Evolutionary conservation across 2,113 vertebrate genomes (phyloP), one percentile per base, ranked within the genome.

Genomic region (Octodon degus): DNA sequence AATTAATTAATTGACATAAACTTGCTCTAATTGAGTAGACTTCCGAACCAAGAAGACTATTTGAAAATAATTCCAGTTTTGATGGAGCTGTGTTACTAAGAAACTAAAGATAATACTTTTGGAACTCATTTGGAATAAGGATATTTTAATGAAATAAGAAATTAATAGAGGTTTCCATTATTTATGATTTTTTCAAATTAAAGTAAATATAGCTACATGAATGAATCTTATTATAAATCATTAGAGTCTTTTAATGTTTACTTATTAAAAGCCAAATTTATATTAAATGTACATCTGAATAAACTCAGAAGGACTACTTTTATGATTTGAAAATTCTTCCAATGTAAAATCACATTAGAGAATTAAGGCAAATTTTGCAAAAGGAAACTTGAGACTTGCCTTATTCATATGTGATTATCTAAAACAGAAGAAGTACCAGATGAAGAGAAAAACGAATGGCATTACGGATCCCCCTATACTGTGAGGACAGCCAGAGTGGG

Each of bases 211-310:
- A 68, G 32, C 67, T 17, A 16, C 7, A 68, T 68, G 67, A 68
- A n/a, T 12, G 14, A 70, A 87, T 96, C 86, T 87, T 53, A 91
- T 91, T 90, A 76, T 80, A 77, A 90, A 76, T 76, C n/a, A 77
- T 34, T 89, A 53, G 7, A 79, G 37, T 86, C 11, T 62, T 60
- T 82, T 86, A 6, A 83, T 79, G 16, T 27, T 89, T 72, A 43
- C 43, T 40, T 95, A 92, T 94, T 43, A 65, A 84, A 80, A 80
- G 58, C 7, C 30, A 86, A 92, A 70, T 50, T 88, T 90, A n/a
- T 62, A 92, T 96, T 82, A 90, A 77, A 55, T 7, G 55, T 47
- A 76, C 5, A 72, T 70, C 5, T 67, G 16, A 90, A 74, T 65
- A 97, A 83, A 95, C 17, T 62, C 72, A 62, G 12, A 10, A 90